Evolutionary conservation across 2,113 vertebrate species (phyloP).

Genomic region (Hydropotes inermis): DNA sequence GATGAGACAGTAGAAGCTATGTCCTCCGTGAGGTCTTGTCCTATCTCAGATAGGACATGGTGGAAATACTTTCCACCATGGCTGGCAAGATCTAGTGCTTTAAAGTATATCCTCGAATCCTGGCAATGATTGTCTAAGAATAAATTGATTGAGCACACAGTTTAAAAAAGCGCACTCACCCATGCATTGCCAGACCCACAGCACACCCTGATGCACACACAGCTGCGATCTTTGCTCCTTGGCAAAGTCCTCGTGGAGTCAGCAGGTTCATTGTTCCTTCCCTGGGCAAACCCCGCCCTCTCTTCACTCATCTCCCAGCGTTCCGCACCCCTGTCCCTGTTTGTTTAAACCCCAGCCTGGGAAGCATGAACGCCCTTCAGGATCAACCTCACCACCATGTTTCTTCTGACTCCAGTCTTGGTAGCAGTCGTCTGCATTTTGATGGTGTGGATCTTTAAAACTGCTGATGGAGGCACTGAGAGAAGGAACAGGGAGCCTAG

Average conservation of each 20-base stretch:
- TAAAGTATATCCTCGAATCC: fast-evolving
- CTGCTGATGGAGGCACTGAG: constrained; percentile 22
- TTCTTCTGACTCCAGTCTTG: constrained; percentile 88
- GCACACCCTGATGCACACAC: fast-evolving
- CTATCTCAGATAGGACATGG: not conserved
- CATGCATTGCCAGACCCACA: not conserved
- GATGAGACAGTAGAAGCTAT: not conserved
- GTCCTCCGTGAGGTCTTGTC: not conserved
- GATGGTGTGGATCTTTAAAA: constrained; percentile 83
- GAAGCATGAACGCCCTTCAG: fast-evolving
- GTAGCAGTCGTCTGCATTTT: constrained; percentile 87
- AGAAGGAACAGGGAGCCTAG: not conserved
- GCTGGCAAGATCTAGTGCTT: not conserved
- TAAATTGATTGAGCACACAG: not conserved
- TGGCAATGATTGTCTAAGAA: not conserved
- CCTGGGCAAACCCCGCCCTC: not conserved
- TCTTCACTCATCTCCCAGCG: not conserved
- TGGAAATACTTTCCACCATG: not conserved
- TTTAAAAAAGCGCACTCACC: not conserved
- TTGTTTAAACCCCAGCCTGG: not conserved
- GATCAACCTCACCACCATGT: constrained; percentile 76
- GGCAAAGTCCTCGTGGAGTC: not conserved
- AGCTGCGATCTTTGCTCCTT: constrained; percentile 40
- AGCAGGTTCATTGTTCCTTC: not conserved
- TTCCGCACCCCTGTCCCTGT: not conserved